A percentile compares a stretch with the other conserved stretches of the same genome.
Conservation (phyloP, 1,140 invertebrate species). For the Leguminivora glycinivorella region DNA sequence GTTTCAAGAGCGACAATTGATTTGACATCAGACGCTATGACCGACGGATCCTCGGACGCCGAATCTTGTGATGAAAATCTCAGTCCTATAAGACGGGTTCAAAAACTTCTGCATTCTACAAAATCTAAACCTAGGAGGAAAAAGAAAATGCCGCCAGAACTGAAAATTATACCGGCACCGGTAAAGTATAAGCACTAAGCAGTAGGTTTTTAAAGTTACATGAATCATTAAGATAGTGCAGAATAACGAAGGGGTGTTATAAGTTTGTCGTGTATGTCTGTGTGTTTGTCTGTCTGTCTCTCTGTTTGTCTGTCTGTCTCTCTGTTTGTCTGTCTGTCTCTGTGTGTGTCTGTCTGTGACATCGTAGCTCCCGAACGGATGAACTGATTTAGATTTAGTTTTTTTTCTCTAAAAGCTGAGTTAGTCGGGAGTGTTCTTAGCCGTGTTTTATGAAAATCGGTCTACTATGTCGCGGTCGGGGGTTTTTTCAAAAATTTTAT, state of each 20-base stretch:
- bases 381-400: too few species aligned
- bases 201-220: neutral
- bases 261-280: constrained; percentile 33
- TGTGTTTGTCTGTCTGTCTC: too few species aligned
- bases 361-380: too few species aligned
- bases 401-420: too few species aligned
- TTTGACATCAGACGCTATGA: constrained; percentile 74
- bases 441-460: too few species aligned
- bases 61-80: constrained; percentile 71
- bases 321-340: too few species aligned
- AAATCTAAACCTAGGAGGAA: constrained; percentile 69
- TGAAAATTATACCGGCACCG: constrained; percentile 78
- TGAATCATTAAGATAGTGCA: neutral
- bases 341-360: too few species aligned
- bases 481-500: too few species aligned
- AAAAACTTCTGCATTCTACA: constrained; percentile 64
- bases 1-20: constrained; percentile 77
- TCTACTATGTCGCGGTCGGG: too few species aligned
- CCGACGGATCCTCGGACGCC: constrained; percentile 68
- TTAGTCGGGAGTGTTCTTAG: too few species aligned
- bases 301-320: too few species aligned
- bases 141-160: constrained; percentile 80
- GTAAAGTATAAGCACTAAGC: constrained; percentile 42
- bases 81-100: constrained; percentile 70
- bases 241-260: constrained; percentile 15